phyloP scores from a whole-genome alignment of 2,888 invertebrate genomes.

The Zootermopsis nevadensis region DNA sequence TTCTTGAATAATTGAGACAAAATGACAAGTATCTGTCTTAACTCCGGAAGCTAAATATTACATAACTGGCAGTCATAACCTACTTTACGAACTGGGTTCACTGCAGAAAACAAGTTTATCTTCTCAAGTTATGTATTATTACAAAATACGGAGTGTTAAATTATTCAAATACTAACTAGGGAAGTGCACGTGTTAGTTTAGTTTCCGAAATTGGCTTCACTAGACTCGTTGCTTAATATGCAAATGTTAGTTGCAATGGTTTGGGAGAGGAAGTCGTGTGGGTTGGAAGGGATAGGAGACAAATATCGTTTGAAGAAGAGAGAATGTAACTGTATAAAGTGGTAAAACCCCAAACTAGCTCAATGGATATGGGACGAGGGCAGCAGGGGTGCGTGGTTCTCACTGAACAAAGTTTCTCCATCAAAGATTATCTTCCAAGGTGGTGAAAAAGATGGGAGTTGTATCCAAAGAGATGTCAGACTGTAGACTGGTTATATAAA shows the following conservation, averaged over 20 bases:
- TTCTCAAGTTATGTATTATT: conserved; percentile 1
- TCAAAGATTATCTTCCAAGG: background rate
- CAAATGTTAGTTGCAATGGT: background rate
- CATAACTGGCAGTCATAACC: background rate
- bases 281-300: too few relatives aligned
- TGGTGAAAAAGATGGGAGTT: background rate
- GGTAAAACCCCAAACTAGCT: background rate
- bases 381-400: background rate
- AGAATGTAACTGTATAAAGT: background rate
- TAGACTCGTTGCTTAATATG: background rate
- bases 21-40: background rate
- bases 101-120: conserved; percentile 1
- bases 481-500: background rate
- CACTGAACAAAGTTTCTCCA: background rate
- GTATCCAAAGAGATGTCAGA: background rate
- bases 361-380: background rate
- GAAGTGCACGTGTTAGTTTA: background rate
- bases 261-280: background rate
- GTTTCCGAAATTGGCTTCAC: conserved; percentile 4
- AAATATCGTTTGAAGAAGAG: background rate
- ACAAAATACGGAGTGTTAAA: background rate
- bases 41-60: background rate
- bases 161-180: conserved; percentile 16
- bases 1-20: background rate
- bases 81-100: background rate